Base-by-base conservation (phyloP, 2,888 invertebrate species). In the Baronia brevicornis region DNA sequence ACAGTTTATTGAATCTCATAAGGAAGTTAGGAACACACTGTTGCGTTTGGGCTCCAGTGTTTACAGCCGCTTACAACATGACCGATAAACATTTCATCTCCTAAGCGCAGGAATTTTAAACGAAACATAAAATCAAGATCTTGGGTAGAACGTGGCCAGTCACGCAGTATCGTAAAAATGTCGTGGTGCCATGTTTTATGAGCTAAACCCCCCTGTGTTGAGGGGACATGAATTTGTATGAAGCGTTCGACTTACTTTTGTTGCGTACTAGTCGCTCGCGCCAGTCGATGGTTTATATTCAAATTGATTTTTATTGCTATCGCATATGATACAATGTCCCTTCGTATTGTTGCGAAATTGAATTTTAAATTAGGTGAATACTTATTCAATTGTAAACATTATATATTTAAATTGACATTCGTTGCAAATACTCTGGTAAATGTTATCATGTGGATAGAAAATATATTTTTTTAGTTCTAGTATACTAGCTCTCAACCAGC, bases 91-190 rank as follows among this genome's bases (percentile, higher is more conserved):
- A 49, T 60, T 53, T 61, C 61, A 57, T 54, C 57, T 58, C 47
- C 39, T 44, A 49, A 54, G 51, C 51, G 38, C 38, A 44, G 43
- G 58, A 66, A 61, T 63, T 63, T 68, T 60, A 63, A 66, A 61
- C 48, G 52, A 45, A 36, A 44, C 60, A 65, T 71, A 66, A 70
- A 73, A 52, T 52, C 54, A 36, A 47, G 47, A 43, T 48, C 48
- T 44, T 26, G 26, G 48, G 51, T 41, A 46, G 46, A 44, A 33
- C 43, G 46, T 40, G 43, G 49, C 49, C 48, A 48, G 54, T 52
- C 55, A 51, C 42, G 42, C 47, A 36, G 46, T 46, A 39, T 65
- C 70, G 65, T 73, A 69, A 73, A 73, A 63, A 59, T 47, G 62
- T 66, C 66, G 42, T 43, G 41, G 43, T 27, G 30, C 43, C 43